Percentiles rank a stretch among this genome's conserved stretches.
Conservation (phyloP, 2,113 vertebrate species). For the Centrocercus urophasianus region DNA sequence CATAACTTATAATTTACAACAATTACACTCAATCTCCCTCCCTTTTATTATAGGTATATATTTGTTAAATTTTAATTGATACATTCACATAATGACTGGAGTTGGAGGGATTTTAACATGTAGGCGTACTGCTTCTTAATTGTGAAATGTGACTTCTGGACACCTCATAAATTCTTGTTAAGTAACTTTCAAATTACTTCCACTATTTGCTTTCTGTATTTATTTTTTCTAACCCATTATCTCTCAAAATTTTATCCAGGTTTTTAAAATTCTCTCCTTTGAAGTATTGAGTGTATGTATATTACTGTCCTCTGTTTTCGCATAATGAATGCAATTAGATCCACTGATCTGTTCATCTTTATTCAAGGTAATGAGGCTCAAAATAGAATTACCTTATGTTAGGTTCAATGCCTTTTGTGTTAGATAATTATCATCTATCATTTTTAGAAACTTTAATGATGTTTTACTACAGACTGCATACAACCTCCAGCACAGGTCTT, state of each 20-base stretch:
- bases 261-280: background rate
- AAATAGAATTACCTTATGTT: conserved; percentile 27
- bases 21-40: background rate
- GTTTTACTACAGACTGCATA: background rate
- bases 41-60: background rate
- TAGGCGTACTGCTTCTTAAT: background rate
- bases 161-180: background rate
- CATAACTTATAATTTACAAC: background rate
- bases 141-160: background rate
- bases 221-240: conserved; percentile 39
- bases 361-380: background rate
- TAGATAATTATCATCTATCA: conserved; percentile 19
- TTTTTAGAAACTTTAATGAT: conserved; percentile 36
- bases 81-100: background rate
- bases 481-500: background rate
- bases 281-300: background rate
- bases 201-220: background rate
- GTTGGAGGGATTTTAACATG: background rate
- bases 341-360: conserved; percentile 24
- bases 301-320: background rate
- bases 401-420: conserved; percentile 34
- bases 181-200: conserved; percentile 13
- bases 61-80: background rate
- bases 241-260: background rate
- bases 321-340: conserved; percentile 36